phyloP scores from a whole-genome alignment of 2,888 invertebrate genomes.

The Thecophora atra region DNA sequence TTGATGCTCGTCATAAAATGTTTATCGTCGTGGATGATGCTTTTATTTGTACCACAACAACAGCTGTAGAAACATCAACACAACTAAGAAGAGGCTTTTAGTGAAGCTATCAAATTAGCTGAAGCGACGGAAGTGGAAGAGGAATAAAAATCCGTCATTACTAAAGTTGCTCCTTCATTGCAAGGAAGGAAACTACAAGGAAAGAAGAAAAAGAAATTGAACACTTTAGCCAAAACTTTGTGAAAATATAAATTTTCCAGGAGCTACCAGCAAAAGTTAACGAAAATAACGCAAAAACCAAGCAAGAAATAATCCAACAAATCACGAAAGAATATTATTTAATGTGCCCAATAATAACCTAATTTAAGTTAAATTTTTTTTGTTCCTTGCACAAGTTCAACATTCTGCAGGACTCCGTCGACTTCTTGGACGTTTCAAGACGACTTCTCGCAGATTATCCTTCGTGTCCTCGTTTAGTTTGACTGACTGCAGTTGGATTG shows the following conservation, averaged over 20 bases:
- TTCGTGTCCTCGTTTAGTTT: no score
- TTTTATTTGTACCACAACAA: not conserved
- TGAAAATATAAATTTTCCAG: slow-evolving; percentile 46
- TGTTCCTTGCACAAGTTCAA: not conserved
- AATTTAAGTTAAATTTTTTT: no score
- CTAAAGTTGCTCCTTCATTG: slow-evolving; percentile 3
- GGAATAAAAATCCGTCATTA: not conserved
- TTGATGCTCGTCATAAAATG: no score
- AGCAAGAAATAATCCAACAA: not conserved
- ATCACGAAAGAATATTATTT: not conserved
- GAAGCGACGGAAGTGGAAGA: not conserved
- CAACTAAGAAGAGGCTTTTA: not conserved
- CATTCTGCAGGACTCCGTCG: not conserved
- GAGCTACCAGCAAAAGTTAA: slow-evolving; percentile 14
- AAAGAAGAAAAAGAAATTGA: no score
- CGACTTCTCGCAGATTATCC: no score
- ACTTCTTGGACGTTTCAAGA: no score
- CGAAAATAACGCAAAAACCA: no score
- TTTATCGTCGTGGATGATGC: no score
- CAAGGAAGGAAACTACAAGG: not conserved
- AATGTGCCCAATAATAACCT: not conserved
- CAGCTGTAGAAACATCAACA: not conserved
- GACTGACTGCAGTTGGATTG: no score
- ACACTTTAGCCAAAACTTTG: slow-evolving; percentile 38
- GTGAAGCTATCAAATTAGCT: slow-evolving; percentile 5